phyloP scores from a whole-genome alignment of 1,140 invertebrate species.

The Euura lappo region DNA sequence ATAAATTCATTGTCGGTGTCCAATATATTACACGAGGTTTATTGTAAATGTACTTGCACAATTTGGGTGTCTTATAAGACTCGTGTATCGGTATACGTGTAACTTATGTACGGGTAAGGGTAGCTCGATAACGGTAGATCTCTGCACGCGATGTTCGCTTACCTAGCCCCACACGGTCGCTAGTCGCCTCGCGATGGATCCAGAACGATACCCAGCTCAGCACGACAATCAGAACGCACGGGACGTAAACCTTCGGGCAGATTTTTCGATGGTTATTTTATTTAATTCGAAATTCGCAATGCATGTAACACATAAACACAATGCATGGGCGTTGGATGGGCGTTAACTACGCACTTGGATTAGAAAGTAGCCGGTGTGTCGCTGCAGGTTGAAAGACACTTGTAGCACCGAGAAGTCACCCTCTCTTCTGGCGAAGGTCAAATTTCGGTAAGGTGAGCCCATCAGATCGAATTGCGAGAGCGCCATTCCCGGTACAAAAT shows the following conservation, averaged over 20 bases:
- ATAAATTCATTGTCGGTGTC: not conserved
- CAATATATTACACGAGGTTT: too few species aligned
- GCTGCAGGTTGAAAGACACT: constrained; percentile 89
- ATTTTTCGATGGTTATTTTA: not conserved
- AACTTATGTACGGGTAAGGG: too few species aligned
- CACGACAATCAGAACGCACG: constrained; percentile 92
- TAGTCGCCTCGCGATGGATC: constrained; percentile 94
- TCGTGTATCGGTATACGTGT: too few species aligned
- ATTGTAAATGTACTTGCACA: not conserved
- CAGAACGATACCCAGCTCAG: constrained; percentile 97
- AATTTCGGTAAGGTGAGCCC: constrained; percentile 81
- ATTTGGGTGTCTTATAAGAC: not conserved
- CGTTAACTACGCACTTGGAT: constrained; percentile 73
- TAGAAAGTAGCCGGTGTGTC: constrained; percentile 92
- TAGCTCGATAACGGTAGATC: too few species aligned
- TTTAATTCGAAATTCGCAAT: too few species aligned
- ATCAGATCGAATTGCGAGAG: constrained; percentile 92
- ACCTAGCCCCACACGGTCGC: constrained; percentile 76
- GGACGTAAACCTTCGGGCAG: constrained; percentile 80
- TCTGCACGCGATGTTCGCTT: constrained; percentile 32
- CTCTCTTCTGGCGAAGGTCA: constrained; percentile 78
- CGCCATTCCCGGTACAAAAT: constrained; percentile 88
- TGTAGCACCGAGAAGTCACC: constrained; percentile 89
- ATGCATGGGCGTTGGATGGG: not conserved
- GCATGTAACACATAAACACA: not conserved